These are phyloP conservation scores for Neoseiulus cucumeris DNA, from an alignment of 1,140 invertebrate species.

Conservation along the genomic window DNA sequence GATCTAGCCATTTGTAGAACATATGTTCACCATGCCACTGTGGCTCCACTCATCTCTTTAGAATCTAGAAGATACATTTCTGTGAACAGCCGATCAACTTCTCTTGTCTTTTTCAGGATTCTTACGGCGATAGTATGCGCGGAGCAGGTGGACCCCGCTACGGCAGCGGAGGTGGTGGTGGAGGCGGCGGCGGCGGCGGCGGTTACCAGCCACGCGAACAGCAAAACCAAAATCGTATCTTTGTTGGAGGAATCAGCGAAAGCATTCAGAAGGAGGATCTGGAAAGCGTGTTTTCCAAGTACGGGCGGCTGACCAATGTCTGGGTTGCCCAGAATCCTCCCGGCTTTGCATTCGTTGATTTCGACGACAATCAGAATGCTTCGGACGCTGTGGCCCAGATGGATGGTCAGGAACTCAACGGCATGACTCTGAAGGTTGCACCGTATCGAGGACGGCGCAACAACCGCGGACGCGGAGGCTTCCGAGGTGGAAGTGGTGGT, in stretches of 20 bases:
- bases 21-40: background rate
- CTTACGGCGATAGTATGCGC: background rate
- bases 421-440: conserved; percentile 20
- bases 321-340: conserved; percentile 40
- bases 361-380: conserved; percentile 37
- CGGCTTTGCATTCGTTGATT: conserved; percentile 41
- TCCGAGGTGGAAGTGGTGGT: conserved; percentile 15
- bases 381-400: conserved; percentile 32
- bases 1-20: no score
- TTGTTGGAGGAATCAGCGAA: conserved; percentile 22
- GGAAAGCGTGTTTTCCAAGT: conserved; percentile 33
- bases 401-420: conserved; percentile 28
- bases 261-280: conserved; percentile 23
- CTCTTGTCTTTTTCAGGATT: background rate
- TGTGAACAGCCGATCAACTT: background rate
- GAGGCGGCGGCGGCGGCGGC: background rate
- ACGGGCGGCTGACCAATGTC: conserved; percentile 35
- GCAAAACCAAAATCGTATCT: conserved; percentile 18
- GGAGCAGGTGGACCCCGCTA: background rate
- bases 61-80: background rate
- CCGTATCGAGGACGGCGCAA: conserved; percentile 17
- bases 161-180: background rate
- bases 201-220: background rate
- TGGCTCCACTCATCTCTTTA: background rate
- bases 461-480: background rate